A percentile compares a stretch with the other conserved stretches of the same genome.
phyloP scores from a whole-genome alignment of 2,888 invertebrate species.

The Eristalis tenax region DNA sequence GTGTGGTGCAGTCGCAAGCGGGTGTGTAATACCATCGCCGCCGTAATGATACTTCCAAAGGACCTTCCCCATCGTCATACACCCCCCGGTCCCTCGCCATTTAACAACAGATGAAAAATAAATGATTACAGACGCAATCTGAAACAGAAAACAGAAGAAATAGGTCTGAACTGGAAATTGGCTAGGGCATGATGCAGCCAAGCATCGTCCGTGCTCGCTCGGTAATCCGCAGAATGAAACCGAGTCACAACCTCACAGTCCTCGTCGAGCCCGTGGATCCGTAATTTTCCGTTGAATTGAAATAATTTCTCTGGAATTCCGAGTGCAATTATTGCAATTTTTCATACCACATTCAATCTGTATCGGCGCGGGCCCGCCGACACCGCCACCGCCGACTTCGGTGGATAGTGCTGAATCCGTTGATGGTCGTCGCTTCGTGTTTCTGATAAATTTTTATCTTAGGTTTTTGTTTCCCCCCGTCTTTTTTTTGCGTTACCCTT shows the following conservation, averaged over 20 bases:
- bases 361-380: constrained; percentile 17
- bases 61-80: not conserved
- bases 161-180: not conserved
- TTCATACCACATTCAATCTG: constrained; percentile 58
- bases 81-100: not conserved
- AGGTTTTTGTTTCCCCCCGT: not conserved
- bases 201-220: not conserved
- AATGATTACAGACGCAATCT: not conserved
- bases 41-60: constrained; percentile 1
- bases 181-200: constrained; percentile 1
- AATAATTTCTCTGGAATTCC: constrained; percentile 70
- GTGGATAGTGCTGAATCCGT: constrained; percentile 13
- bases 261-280: constrained; percentile 32
- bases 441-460: constrained; percentile 3
- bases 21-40: not conserved
- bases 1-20: not conserved
- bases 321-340: constrained; percentile 70
- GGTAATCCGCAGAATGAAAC: not conserved
- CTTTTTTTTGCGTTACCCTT: not conserved
- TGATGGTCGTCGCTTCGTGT: constrained; percentile 37
- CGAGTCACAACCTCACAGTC: not conserved
- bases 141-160: not conserved
- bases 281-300: constrained; percentile 64
- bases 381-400: not conserved
- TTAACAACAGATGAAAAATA: not conserved